Evolutionary conservation across 2,113 vertebrate species (phyloP), one percentile per base, ranked within the genome.

Genomic region (Cisticola juncidis): DNA sequence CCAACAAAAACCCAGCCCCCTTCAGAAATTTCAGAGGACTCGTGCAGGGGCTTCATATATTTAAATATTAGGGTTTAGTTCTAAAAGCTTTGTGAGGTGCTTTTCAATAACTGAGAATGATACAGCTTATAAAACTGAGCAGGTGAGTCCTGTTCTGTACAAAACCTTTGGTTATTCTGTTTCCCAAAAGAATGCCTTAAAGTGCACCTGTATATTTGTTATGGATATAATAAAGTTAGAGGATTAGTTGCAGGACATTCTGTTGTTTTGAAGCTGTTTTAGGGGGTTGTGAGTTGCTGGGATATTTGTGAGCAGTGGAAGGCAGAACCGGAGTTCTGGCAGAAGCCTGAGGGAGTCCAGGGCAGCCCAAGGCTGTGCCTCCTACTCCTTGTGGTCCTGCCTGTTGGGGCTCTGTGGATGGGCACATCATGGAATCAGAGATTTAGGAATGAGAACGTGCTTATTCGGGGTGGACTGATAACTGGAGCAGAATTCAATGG

Each of bases 101-200:
- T 73, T 83, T 92, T 72, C 62, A 91, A 72, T 91, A 79, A 76
- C 64, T n/a, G 45, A 57, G 80, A 85, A 72, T 15, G 42, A 42
- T 57, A 24, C 0, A 2, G 42, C 40, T 69, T 76, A 86, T 91
- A 48, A 92, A 95, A 82, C 21, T 5, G 44, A 74, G 48, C 51
- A 92, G 44, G 1, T 74, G 42, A 72, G 42, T 58, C 45, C 58
- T 38, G 25, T 29, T 70, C 70, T 44, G 20, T 57, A 38, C 19
- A 66, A 86, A 79, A 44, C 25, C 77, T 78, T 36, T 44, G 33
- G 22, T n/a, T 68, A 21, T 61, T 65, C 45, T 35, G 38, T 53
- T 71, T 94, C 80, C 81, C 81, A 42, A 25, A 71, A 66, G 47
- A 84, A 70, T 29, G 14, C 31, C 69, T 68, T 68, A 25, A 70